A percentile compares a stretch with the other conserved stretches of the same genome.
These are phyloP conservation scores for Drosophila nikananu DNA, from an alignment of 1,140 invertebrate genomes.

Conservation along the genomic window DNA sequence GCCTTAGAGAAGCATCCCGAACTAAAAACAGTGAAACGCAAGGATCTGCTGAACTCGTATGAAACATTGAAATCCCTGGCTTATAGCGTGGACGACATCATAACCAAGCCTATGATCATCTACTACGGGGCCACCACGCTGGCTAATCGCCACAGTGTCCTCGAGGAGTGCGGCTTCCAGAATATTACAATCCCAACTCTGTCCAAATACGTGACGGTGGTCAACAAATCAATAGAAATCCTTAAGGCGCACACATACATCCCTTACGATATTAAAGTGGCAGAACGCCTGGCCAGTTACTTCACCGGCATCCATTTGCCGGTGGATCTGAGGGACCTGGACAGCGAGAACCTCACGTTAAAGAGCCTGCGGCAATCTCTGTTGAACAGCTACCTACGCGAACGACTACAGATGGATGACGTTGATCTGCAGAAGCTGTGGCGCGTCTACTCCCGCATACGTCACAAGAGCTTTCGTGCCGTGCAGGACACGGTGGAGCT, in stretches of 20 bases:
- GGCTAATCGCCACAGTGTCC: conserved; percentile 86
- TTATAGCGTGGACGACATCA: conserved; percentile 85
- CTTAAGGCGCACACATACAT: conserved; percentile 68
- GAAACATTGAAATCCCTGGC: conserved; percentile 65
- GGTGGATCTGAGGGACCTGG: conserved; percentile 36
- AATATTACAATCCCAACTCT: conserved; percentile 85
- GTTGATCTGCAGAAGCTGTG: conserved; percentile 86
- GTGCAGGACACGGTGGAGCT: conserved; percentile 86
- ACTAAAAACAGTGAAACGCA: conserved; percentile 66
- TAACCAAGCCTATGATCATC: conserved; percentile 86
- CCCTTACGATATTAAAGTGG: conserved; percentile 70
- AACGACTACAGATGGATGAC: conserved; percentile 85
- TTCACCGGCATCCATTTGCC: conserved; percentile 65
- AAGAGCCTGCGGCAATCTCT: conserved; percentile 86
- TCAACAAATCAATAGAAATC: conserved; percentile 69
- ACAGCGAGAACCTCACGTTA: conserved; percentile 77
- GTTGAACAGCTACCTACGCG: conserved; percentile 85
- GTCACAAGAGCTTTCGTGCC: conserved; percentile 86
- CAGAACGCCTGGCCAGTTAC: conserved; percentile 62
- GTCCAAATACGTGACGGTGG: conserved; percentile 85
- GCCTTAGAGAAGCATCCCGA: conserved; percentile 74
- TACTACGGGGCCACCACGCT: conserved; percentile 86
- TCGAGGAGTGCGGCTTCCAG: conserved; percentile 86
- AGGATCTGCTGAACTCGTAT: conserved; percentile 68
- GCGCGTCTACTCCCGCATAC: conserved; percentile 86